Evolutionary conservation across 30 jellyfish, hydroid and myxozoan genomes (phyloP).

Genomic region (Pelagia noctiluca): DNA sequence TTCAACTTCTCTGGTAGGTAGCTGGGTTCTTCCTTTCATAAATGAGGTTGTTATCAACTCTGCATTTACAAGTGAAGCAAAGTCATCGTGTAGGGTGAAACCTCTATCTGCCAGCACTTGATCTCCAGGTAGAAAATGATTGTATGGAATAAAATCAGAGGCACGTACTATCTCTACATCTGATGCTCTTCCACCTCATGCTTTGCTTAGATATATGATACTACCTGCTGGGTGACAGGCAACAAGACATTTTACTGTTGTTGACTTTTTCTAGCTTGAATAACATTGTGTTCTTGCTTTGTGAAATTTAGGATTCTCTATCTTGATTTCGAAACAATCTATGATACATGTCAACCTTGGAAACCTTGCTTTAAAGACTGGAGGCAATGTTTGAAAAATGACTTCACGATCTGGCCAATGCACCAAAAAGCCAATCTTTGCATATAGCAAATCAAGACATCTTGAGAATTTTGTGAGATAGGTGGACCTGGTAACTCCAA

Average conservation of each 20-base stretch:
- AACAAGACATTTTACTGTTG: constrained; percentile 50
- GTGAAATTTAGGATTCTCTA: constrained; percentile 39
- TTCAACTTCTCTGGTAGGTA: no score
- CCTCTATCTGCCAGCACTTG: constrained; percentile 66
- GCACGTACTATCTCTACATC: no score
- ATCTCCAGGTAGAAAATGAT: constrained; percentile 47
- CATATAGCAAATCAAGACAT: not conserved
- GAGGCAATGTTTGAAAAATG: constrained; percentile 18
- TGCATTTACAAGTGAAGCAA: no score
- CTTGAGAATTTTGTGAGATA: not conserved
- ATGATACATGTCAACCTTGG: constrained; percentile 63
- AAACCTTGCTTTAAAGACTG: constrained; percentile 18
- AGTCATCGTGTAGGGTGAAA: constrained; percentile 33
- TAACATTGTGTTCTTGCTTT: constrained; percentile 63
- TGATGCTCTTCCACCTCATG: constrained; percentile 67
- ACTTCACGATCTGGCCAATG: constrained; percentile 22
- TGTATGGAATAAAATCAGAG: constrained; percentile 14
- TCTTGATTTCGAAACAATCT: constrained; percentile 61
- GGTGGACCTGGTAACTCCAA: constrained; percentile 1
- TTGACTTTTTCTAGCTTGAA: constrained; percentile 42
- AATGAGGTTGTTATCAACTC: not conserved
- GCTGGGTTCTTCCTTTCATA: no score
- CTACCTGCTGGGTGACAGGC: constrained; percentile 76
- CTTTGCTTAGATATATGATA: constrained; percentile 7
- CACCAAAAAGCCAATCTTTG: not conserved